Evolutionary conservation across 2,113 vertebrate species (phyloP), one percentile per base, ranked within the genome.

Genomic region (Tenebrosternarchus preto): DNA sequence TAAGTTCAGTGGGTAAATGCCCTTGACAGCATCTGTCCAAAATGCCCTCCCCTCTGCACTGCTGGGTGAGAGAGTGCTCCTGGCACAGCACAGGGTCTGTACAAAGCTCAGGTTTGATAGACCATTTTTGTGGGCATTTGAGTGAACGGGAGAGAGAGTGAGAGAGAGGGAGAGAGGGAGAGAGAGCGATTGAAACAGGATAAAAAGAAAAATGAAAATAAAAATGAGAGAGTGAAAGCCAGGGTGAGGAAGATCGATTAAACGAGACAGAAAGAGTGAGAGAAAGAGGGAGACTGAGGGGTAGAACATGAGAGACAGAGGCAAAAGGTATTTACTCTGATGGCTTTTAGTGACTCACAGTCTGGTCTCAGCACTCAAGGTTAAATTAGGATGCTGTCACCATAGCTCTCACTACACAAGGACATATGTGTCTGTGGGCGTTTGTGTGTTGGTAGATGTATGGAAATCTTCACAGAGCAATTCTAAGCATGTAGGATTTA

Each of bases 371-470:
- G 27, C 61, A 69, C 50, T 80, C 66, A 83, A 83, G 77, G 82
- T 77, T 83, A 80, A 73, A 50, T 72, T 63, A 66, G 73, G 67
- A 76, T 67, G 67, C 66, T 80, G 67, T 83, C 73, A 66, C 50
- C 50, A 25, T 43, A n/a, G 31, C 46, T 15, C 27, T 19, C 31
- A 29, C 55, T 24, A 76, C 56, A 50, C 33, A 67, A 56, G 63
- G n/a, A 63, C 56, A 43, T 80, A 59, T 80, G 25, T 66, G 29
- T 73, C 3, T 70, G 31, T 69, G 50, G 9, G 56, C 60, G 55
- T 78, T 31, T 78, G 66, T 69, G 53, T 59, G 31, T 69, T 27
- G 56, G 50, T 16, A 25, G 75, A 29, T 64, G 36, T 74, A 33
- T 27, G 39, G 53, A 19, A n/a, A 8, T 27, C n/a, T n/a, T 50